phyloP scores from a whole-genome alignment of 1,140 invertebrate genomes.

The Dolichoris vasculosae region DNA sequence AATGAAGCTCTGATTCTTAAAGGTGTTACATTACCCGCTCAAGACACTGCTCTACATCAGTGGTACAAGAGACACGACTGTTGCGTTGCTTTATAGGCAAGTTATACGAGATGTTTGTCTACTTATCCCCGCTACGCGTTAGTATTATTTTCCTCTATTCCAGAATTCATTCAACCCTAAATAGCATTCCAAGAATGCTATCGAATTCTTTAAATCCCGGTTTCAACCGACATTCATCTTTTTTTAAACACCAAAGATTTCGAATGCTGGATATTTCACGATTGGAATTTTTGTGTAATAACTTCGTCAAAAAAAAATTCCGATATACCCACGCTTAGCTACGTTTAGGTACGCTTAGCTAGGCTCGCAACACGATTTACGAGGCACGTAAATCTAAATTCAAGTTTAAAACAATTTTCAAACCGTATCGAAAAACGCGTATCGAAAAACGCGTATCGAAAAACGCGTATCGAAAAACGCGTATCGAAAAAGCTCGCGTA shows the following conservation, averaged over 20 bases:
- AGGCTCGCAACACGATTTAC: background rate
- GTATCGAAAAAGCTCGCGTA: no score
- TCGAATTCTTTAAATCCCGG: no score
- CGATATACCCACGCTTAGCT: no score
- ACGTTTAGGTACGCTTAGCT: no score
- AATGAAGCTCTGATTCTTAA: background rate
- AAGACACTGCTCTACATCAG: constrained; percentile 1
- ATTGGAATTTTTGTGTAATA: no score
- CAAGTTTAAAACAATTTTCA: background rate
- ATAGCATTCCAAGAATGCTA: background rate
- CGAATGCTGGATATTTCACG: no score
- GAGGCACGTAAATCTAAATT: background rate
- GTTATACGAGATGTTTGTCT: background rate
- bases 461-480: no score
- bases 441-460: no score
- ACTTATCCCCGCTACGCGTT: background rate
- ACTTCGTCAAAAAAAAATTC: no score
- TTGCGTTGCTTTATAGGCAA: background rate
- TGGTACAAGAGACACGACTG: constrained; percentile 9
- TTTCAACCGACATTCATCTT: no score
- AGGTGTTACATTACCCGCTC: background rate
- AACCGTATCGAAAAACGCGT: no score
- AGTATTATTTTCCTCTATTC: background rate
- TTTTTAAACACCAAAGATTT: no score
- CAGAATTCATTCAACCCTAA: background rate